These are phyloP conservation scores for Rissa tridactyla DNA, from an alignment of 2,113 vertebrate species.

Conservation along the genomic window DNA sequence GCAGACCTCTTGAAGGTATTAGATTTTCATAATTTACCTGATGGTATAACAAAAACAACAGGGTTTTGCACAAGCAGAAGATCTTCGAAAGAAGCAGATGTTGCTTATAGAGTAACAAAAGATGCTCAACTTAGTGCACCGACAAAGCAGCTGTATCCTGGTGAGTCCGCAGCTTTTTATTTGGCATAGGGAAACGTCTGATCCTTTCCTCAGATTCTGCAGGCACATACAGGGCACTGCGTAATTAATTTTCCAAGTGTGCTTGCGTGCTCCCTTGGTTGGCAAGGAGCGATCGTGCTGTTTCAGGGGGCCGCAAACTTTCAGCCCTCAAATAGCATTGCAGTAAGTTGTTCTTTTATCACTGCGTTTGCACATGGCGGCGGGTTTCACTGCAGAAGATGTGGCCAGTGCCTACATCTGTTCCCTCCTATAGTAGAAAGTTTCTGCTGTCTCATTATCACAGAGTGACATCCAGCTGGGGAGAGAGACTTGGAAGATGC, in stretches of 20 bases:
- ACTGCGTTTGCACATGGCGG: fast-evolving
- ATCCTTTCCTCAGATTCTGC: background rate
- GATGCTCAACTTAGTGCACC: conserved; percentile 94
- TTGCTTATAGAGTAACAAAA: conserved; percentile 91
- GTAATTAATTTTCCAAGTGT: fast-evolving
- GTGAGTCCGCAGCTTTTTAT: background rate
- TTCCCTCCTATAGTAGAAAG: background rate
- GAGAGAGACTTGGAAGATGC: background rate
- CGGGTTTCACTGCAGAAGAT: background rate
- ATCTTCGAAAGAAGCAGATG: conserved; percentile 89
- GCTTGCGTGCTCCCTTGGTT: background rate
- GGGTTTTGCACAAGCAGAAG: conserved; percentile 88
- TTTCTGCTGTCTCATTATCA: background rate
- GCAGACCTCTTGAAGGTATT: conserved; percentile 96
- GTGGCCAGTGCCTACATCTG: background rate
- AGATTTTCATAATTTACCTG: conserved; percentile 96
- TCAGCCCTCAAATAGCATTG: fast-evolving
- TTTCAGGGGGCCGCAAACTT: background rate
- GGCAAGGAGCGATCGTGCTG: background rate
- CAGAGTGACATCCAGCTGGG: conserved; percentile 4
- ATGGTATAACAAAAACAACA: conserved; percentile 90
- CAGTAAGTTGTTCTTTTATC: background rate
- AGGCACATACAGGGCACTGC: background rate
- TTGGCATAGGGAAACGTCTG: fast-evolving
- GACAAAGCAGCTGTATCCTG: conserved; percentile 87